Percentiles rank a stretch among this genome's conserved stretches.
These are phyloP conservation scores for Augiades crinisus DNA, from an alignment of 2,888 invertebrate species.

Conservation along the genomic window DNA sequence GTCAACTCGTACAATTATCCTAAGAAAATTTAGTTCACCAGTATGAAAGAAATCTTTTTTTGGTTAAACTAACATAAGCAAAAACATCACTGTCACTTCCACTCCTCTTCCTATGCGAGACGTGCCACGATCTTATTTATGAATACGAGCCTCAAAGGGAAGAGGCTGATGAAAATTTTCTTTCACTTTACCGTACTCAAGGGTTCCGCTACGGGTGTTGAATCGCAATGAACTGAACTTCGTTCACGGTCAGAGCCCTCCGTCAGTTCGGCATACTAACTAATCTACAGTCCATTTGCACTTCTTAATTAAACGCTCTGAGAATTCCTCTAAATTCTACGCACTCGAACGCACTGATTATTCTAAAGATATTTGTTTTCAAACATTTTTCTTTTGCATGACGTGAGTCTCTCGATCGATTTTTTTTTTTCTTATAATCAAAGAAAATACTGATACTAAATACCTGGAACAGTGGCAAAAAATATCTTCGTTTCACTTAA, in stretches of 20 bases:
- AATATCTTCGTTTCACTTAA: no score
- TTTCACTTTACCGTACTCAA: slow-evolving; percentile 26
- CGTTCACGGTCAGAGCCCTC: slow-evolving; percentile 5
- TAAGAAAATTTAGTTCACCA: neutral
- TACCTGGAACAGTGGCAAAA: no score
- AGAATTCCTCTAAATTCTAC: slow-evolving; percentile 14
- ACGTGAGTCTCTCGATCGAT: no score
- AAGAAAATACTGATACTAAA: no score
- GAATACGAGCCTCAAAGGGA: slow-evolving; percentile 18
- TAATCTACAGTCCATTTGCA: slow-evolving; percentile 18
- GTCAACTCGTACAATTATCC: neutral
- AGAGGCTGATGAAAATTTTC: slow-evolving; percentile 23
- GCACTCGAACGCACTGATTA: no score
- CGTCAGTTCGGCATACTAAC: slow-evolving; percentile 17
- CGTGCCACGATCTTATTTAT: slow-evolving; percentile 18
- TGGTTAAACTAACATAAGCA: neutral
- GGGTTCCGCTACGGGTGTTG: slow-evolving; percentile 20
- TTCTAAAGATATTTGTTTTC: no score
- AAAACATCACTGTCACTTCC: neutral
- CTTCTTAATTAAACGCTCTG: slow-evolving; percentile 16
- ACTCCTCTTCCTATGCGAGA: slow-evolving; percentile 1
- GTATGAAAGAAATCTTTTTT: no score
- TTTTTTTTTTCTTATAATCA: no score
- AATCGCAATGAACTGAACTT: slow-evolving; percentile 20
- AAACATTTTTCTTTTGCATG: no score